Base-by-base conservation (phyloP, 2,888 invertebrate genomes). In the Nephrocerus scutellatus region DNA sequence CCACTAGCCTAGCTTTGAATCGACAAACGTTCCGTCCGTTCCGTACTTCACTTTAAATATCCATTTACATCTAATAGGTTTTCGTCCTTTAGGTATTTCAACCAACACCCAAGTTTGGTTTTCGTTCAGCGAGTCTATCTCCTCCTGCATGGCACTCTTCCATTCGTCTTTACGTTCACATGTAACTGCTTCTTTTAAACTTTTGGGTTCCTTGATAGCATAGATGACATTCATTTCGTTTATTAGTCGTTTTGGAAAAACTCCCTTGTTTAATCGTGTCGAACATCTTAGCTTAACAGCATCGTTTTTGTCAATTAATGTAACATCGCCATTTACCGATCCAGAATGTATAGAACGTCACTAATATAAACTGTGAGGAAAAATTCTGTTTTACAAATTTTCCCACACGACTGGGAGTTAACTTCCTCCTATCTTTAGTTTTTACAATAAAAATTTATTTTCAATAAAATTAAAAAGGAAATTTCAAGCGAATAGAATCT, bases 11-110 rank as follows among this genome's bases (percentile, higher is more conserved):
- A 8, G 46, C 43, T 33, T 44, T 41, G 13, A 22, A 46, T 25
- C 43, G 28, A 9, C 8, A 9, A 7, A 49, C 30, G 9, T 43
- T 28, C 48, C 49, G 34, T 45, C 31, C 12, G 26, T 28, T 24
- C 40, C 32, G 2, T 30, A 13, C 8, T 38, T 42, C 4, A 42
- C 13, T 31, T 43, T 43, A 6, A 25, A 43, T 2, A 51, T 45
- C 49, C 49, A 55, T 45, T 51, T 53, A 20, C 45, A 36, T 10
- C 43, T 40, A 29, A 49, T 48, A 8, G 48, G 35, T 26, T 49
- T 52, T 30, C 45, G 30, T 6, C 36, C 41, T 6, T 36, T 32
- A 20, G 54, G 52, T 19, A 52, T 29, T 14, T 46, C 41, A 6
- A 32, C 29, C n/a, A 39, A 26, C 2, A 35, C 36, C 40, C 37